These are phyloP conservation scores for Mormyrops boulengeri DNA, from an alignment of 2,797 vertebrate species.

Conservation along the genomic window DNA sequence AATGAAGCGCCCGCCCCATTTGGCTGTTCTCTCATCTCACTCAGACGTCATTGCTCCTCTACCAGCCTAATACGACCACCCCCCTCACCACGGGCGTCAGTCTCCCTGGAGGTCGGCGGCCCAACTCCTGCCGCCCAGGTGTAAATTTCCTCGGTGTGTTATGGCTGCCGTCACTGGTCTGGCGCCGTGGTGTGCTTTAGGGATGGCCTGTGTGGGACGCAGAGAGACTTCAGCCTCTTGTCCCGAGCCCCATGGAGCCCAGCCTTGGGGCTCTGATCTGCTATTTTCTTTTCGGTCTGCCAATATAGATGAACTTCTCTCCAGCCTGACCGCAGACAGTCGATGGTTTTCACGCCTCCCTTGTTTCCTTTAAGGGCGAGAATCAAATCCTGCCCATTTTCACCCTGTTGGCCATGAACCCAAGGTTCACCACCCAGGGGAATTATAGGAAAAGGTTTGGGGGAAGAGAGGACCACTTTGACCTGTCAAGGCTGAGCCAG, in stretches of 20 bases:
- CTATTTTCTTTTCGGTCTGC: background rate
- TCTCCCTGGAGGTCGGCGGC: background rate
- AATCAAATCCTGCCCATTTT: background rate
- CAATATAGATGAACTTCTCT: background rate
- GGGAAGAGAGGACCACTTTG: background rate
- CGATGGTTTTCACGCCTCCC: background rate
- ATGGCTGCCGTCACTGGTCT: background rate
- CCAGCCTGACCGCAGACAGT: background rate
- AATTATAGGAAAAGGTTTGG: background rate
- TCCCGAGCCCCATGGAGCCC: background rate
- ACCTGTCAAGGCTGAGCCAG: background rate
- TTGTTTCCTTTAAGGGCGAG: background rate
- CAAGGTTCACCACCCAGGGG: background rate
- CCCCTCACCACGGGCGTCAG: background rate
- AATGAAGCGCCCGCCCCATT: background rate
- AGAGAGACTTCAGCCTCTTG: background rate
- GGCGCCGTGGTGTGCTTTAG: background rate
- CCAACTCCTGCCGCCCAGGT: background rate
- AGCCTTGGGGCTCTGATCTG: background rate
- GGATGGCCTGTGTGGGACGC: background rate
- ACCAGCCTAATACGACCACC: background rate
- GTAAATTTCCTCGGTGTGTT: background rate
- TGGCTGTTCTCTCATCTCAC: background rate
- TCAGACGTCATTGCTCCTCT: background rate
- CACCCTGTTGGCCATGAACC: background rate